A percentile compares a stretch with the other conserved stretches of the same genome.
Conservation (phyloP, 1,140 invertebrate species). For the Goniozus legneri region DNA sequence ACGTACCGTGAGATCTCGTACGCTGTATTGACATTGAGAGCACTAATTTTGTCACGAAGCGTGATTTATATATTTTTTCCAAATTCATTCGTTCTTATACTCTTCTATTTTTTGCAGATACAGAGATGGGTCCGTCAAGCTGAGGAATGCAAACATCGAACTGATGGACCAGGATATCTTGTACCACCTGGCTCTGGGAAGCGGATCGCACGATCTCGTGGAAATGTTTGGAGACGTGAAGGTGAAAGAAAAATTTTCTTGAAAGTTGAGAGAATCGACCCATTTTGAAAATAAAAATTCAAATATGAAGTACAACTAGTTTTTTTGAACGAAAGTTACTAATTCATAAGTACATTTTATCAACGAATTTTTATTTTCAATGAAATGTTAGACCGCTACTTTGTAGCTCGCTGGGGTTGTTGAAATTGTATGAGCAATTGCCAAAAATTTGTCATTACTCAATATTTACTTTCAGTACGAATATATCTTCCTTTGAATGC, state of each 20-base stretch:
- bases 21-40: background rate
- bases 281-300: background rate
- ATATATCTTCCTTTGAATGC: too few species aligned
- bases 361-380: too few species aligned
- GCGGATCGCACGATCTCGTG: conserved; percentile 86
- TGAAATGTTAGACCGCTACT: too few species aligned
- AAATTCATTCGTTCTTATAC: conserved; percentile 1
- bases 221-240: conserved; percentile 96
- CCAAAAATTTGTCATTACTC: too few species aligned
- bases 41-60: background rate
- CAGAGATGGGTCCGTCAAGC: conserved; percentile 75
- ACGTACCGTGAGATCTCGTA: background rate
- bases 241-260: conserved; percentile 53
- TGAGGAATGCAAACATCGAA: conserved; percentile 84
- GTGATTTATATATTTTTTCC: background rate
- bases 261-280: background rate
- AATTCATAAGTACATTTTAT: too few species aligned
- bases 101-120: conserved; percentile 57
- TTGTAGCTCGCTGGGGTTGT: too few species aligned
- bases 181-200: conserved; percentile 90
- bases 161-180: conserved; percentile 92
- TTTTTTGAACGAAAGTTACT: too few species aligned
- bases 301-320: background rate
- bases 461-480: too few species aligned
- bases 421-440: too few species aligned